Conservation (phyloP, 2,797 vertebrate genomes). For the Melanotaenia pygmaea region DNA sequence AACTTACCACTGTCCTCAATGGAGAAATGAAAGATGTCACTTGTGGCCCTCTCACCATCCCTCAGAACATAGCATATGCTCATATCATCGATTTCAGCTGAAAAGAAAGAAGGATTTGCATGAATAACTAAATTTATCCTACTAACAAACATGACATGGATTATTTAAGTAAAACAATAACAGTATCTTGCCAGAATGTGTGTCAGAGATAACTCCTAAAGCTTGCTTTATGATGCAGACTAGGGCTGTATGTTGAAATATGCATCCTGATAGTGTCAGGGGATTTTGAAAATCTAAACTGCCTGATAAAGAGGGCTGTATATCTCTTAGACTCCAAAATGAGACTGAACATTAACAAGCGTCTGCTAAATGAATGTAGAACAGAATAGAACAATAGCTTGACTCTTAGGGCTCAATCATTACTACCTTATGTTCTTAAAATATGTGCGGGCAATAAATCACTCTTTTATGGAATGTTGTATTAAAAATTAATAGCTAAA, state of each 20-base stretch:
- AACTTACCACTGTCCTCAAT: conserved; percentile 92
- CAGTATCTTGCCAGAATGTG: conserved; percentile 14
- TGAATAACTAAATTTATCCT: conserved; percentile 18
- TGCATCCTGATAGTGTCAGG: conserved; percentile 15
- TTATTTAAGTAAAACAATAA: conserved; percentile 16
- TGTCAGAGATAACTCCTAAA: conserved; percentile 18
- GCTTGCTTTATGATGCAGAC: conserved; percentile 7
- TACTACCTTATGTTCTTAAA: conserved; percentile 51
- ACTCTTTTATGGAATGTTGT: conserved; percentile 59
- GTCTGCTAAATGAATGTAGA: too few species aligned
- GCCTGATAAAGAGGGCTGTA: conserved; percentile 43
- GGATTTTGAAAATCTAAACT: conserved; percentile 34
- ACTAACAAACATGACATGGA: conserved; percentile 2
- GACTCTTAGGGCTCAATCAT: conserved; percentile 39
- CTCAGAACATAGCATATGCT: conserved; percentile 93
- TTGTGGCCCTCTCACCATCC: conserved; percentile 87
- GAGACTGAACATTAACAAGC: conserved; percentile 41
- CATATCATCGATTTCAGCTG: conserved; percentile 95
- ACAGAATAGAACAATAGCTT: conserved; percentile 16
- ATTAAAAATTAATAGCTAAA: conserved; percentile 69
- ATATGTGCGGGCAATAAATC: conserved; percentile 78
- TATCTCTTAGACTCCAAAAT: conserved; percentile 43
- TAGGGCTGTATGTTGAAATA: conserved; percentile 37
- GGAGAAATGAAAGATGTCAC: conserved; percentile 91
- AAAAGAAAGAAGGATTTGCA: conserved; percentile 53